Evolutionary conservation across 2,113 vertebrate species (phyloP), one percentile per base, ranked within the genome.

Genomic region (Tachysurus vachellii): DNA sequence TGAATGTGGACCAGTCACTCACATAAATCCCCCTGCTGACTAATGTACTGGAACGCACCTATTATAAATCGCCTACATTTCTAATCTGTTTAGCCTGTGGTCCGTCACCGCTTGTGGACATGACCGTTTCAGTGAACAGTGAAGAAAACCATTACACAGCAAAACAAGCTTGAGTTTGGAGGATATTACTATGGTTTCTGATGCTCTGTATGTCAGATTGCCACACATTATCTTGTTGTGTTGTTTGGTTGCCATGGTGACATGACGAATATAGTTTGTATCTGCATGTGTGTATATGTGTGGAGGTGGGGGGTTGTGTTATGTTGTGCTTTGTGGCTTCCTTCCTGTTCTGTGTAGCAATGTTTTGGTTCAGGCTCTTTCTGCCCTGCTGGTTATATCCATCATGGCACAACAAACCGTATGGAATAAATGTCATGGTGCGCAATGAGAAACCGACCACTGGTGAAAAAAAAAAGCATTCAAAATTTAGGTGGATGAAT

Each of bases 221-320:
- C 59, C 23, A 70, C 21, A 4, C 44, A 80, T 76, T 84, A 66
- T 59, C 62, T 79, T 76, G 82, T 90, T 92, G 23, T 91, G 91
- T 91, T 92, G 84, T 87, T 88, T 73, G 62, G 64, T 94, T 31
- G 44, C 88, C 92, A 93, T 92, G 76, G 95, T 89, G 92, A 94
- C 91, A 17, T n/a, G 70, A 31, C 8, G 16, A 54, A 19, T 81
- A 12, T 73, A 8, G 64, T 80, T 57, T 44, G 4, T 13, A 1
- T 23, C 10, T 1, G n/a, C 9, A 9, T 62, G 17, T 19, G 14
- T 44, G 56, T 47, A 44, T 82, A 19, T 21, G 59, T 64, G 1
- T 16, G 53, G 21, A 50, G 12, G 23, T 26, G 36, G 19, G 47
- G 47, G 50, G 76, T 23, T 3, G 64, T 61, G 57, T 21, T 1